Base-by-base conservation (phyloP, 2,797 vertebrate genomes). In the Tragopan temminckii region DNA sequence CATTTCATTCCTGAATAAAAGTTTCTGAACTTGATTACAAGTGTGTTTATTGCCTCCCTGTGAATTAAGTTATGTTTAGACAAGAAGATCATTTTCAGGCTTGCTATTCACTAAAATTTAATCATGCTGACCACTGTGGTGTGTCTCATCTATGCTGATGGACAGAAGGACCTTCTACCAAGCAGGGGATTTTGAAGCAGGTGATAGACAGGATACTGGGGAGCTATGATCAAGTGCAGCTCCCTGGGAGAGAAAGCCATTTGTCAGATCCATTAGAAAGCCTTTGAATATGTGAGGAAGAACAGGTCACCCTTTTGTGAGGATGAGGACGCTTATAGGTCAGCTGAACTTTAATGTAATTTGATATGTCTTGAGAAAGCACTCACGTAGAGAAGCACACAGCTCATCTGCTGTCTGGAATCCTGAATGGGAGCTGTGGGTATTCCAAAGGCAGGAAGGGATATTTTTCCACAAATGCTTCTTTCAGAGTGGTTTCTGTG, bases 101-200 rank as follows among this genome's bases (percentile, higher is more conserved):
- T 67, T 2, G 1, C 12, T 70, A 17, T 15, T 31, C 1, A 1
- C 68, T n/a, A 58, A 35, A 63, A 27, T 70, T 67, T 67, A 79
- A 36, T 55, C 23, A 19, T 31, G 9, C 59, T 58, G 13, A 2
- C 13, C 10, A 15, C 18, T 38, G 15, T 0, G 0, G 77, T 88
- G 36, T 88, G 23, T 25, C 20, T 75, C 9, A n/a, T 64, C 89
- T 45, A 21, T 9, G 74, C 24, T 7, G 4, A 1, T 35, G 14
- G 10, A 43, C 21, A 33, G 38, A 68, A 77, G 31, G 5, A 40
- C 4, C 17, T 89, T 85, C 46, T 80, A 18, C 18, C 13, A 66
- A 18, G 7, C 27, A 40, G 38, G 9, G 18, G 2, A 19, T 62
- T 3, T 35, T 3, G 0, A 29, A 29, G 50, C 33, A 77, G 0